Conservation (phyloP, 2,113 vertebrate genomes). For the Isichthys henryi region DNA sequence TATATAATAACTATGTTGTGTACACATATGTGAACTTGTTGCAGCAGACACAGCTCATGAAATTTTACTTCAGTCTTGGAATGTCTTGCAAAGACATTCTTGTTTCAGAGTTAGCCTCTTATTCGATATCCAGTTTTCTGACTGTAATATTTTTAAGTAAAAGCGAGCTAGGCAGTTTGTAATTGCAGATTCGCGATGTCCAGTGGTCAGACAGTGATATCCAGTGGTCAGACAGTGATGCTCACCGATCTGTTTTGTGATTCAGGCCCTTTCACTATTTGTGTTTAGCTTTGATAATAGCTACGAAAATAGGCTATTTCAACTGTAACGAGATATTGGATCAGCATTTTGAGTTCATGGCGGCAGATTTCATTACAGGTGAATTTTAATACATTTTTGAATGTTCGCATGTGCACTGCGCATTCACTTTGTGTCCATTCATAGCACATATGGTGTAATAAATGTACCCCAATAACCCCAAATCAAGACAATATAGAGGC, state of each 20-base stretch:
- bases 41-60: background rate
- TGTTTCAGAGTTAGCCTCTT: background rate
- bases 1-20: background rate
- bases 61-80: background rate
- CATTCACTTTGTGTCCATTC: background rate
- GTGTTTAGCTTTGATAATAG: too few species aligned
- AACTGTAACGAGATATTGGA: too few species aligned
- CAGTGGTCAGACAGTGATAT: too few species aligned
- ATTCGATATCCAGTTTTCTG: too few species aligned
- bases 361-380: too few species aligned
- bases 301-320: too few species aligned
- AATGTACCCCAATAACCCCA: background rate
- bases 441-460: background rate
- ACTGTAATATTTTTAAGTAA: background rate
- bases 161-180: background rate
- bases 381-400: too few species aligned
- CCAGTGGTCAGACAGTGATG: too few species aligned
- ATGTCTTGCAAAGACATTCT: background rate
- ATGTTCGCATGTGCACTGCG: background rate
- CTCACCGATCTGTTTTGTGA: too few species aligned
- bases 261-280: too few species aligned
- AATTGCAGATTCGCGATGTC: background rate
- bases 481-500: background rate
- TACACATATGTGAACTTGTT: background rate
- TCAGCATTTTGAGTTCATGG: too few species aligned